phyloP scores from a whole-genome alignment of 1,140 invertebrate genomes.

The Zaprionus tsacasi region DNA sequence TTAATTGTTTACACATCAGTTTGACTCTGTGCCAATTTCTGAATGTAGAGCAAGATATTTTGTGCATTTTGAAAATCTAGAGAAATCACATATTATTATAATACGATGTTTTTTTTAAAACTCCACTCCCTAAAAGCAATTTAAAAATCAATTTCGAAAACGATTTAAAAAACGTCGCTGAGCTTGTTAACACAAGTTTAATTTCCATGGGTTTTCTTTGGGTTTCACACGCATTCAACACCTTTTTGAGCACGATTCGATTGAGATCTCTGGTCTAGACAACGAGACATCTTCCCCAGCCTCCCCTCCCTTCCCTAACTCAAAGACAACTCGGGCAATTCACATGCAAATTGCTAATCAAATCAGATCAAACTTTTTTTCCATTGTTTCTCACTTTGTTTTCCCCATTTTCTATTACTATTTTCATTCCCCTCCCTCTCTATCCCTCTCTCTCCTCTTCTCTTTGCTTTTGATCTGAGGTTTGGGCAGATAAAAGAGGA shows the following conservation, averaged over 20 bases:
- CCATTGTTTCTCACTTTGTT: slow-evolving; percentile 3
- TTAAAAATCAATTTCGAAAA: neutral
- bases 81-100: too few species aligned
- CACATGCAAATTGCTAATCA: slow-evolving; percentile 34
- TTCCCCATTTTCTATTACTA: slow-evolving; percentile 9
- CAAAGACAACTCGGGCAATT: slow-evolving; percentile 14
- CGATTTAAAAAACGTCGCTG: neutral
- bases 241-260: neutral
- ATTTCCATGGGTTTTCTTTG: neutral
- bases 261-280: neutral
- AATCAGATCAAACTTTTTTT: slow-evolving; percentile 32
- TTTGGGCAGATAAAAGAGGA: neutral
- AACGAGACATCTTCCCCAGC: slow-evolving; percentile 26
- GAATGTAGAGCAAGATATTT: too few species aligned
- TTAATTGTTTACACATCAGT: neutral
- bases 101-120: neutral
- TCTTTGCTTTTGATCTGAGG: slow-evolving; percentile 22
- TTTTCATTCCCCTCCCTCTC: slow-evolving; percentile 1
- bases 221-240: neutral
- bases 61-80: too few species aligned
- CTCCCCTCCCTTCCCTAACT: too few species aligned
- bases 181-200: neutral
- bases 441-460: neutral
- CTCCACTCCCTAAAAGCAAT: neutral
- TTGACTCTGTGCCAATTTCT: neutral